These are phyloP conservation scores for Lepidonotus clava DNA, from an alignment of 2,888 invertebrate species.

Conservation along the genomic window DNA sequence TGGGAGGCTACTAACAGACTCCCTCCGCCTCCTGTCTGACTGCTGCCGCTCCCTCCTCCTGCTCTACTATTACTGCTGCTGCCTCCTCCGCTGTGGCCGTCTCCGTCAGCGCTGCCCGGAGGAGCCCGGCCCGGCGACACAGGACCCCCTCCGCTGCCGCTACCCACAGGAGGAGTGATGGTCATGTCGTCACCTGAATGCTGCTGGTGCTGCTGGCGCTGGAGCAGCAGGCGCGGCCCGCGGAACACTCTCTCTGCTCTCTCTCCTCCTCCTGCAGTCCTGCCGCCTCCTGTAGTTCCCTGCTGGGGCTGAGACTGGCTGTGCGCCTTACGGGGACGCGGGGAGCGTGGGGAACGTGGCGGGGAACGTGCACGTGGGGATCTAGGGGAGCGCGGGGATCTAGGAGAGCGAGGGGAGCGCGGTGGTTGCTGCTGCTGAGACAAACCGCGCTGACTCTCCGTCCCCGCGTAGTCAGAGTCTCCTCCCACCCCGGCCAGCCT, in stretches of 20 bases:
- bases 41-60: background rate
- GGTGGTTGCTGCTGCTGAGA: background rate
- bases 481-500: slow-evolving; percentile 1
- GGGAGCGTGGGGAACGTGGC: background rate
- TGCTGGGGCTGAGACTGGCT: background rate
- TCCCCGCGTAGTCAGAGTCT: background rate
- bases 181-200: background rate
- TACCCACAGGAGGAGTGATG: background rate
- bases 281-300: background rate
- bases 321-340: no score
- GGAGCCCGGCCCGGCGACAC: background rate
- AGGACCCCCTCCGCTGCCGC: background rate
- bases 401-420: background rate
- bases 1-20: background rate
- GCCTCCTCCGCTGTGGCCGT: background rate
- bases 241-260: no score
- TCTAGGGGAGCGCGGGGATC: background rate
- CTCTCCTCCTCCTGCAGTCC: background rate
- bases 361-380: background rate
- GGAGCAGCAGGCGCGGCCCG: background rate
- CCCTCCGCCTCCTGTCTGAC: background rate
- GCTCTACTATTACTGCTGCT: background rate
- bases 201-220: background rate
- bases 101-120: background rate
- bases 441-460: background rate